Base-by-base conservation (phyloP, 2,113 vertebrate genomes). In the Elanoides forficatus region DNA sequence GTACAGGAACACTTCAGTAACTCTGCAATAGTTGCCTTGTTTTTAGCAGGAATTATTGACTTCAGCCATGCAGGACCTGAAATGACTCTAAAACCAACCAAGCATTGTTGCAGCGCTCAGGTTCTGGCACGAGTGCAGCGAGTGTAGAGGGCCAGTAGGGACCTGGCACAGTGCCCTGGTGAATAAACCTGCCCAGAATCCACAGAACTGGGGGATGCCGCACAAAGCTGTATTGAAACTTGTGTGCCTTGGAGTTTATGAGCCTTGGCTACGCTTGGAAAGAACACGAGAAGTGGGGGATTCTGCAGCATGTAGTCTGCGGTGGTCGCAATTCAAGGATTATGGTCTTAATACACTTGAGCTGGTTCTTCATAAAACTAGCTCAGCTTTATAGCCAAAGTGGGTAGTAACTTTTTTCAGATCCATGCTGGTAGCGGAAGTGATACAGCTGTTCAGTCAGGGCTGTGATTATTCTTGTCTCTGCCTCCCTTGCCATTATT, bases 261-360 rank as follows among this genome's bases (percentile, higher is more conserved):
- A 38, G 67, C 62, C 53, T 36, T 63, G 71, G 45, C 38, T 45
- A 0, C 0, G 3, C 86, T 78, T 5, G 1, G 23, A 1, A 38
- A 48, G 47, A 53, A 36, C 15, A 3, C 6, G 68, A 59, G 72
- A 79, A 18, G 38, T 68, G 3, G 0, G 8, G 50, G 9, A 38
- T 81, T 86, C 71, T 76, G 63, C 43, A 48, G 72, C 23, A 9
- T 17, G 9, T 25, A 40, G 65, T 40, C 43, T 9, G 3, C 36
- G 45, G 32, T 0, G 6, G 30, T 8, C 60, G 50, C 45, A 59
- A 5, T 42, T 79, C 53, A 50, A 67, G 65, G 75, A 76, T 84
- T 89, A 59, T 62, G 27, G 65, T 71, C 52, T 74, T 94, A 62
- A 55, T 80, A 32, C 0, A 16, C 42, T 23, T 76, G 42, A 70